phyloP scores from a whole-genome alignment of 1,140 invertebrate species.

The Cydia amplana region DNA sequence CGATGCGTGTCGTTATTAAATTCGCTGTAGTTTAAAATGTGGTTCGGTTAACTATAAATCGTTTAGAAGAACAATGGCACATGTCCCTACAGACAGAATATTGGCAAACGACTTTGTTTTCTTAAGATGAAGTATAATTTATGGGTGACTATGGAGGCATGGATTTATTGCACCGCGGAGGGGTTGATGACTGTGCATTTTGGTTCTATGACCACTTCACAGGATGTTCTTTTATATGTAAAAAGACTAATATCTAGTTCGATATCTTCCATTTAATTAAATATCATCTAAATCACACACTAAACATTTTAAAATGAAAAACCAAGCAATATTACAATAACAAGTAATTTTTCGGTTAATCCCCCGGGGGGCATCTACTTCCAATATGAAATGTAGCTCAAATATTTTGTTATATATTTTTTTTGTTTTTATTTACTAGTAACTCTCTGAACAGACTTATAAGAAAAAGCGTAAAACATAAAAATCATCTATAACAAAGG shows the following conservation, averaged over 20 bases:
- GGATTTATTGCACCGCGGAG: slow-evolving; percentile 27
- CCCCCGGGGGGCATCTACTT: too few species aligned
- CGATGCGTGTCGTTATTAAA: slow-evolving; percentile 72
- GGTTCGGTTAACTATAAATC: slow-evolving; percentile 68
- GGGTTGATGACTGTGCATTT: slow-evolving; percentile 29
- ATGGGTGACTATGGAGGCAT: neutral
- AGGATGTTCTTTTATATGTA: slow-evolving; percentile 1
- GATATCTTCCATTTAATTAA: too few species aligned
- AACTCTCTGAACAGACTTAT: neutral
- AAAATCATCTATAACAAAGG: neutral
- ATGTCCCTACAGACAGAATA: neutral
- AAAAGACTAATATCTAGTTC: neutral
- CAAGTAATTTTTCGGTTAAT: too few species aligned
- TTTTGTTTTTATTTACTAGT: neutral
- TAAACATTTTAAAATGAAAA: neutral
- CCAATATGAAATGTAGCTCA: too few species aligned
- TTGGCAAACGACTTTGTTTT: neutral
- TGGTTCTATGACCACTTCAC: neutral
- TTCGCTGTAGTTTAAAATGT: slow-evolving; percentile 71
- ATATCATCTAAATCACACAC: too few species aligned
- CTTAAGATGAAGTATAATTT: neutral
- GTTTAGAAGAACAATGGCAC: slow-evolving; percentile 38
- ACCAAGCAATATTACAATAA: too few species aligned
- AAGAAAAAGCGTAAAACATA: neutral
- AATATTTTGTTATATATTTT: neutral